Evolutionary conservation across 2,888 invertebrate genomes (phyloP).

Genomic region (Odontomyia ornata): DNA sequence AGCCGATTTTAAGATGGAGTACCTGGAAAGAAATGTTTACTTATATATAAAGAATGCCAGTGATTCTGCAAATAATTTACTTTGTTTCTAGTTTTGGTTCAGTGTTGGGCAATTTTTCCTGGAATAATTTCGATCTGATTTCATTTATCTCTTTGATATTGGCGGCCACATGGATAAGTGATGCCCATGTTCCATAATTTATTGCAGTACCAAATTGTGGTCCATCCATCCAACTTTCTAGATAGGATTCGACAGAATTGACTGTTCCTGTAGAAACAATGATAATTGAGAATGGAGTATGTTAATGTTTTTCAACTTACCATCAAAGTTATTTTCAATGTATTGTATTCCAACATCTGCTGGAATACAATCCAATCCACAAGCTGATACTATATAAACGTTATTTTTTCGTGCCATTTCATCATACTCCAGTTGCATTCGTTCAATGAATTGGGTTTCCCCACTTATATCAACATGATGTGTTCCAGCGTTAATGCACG

Average conservation of each 20-base stretch:
- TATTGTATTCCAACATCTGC: conserved; percentile 86
- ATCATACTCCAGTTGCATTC: conserved; percentile 83
- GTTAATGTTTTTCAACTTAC: conserved; percentile 43
- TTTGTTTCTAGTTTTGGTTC: background rate
- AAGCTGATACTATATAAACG: conserved; percentile 87
- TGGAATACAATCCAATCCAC: conserved; percentile 94
- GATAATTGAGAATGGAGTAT: no score
- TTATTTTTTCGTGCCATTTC: conserved; percentile 77
- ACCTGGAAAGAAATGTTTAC: background rate
- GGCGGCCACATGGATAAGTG: conserved; percentile 80
- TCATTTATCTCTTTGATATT: conserved; percentile 70
- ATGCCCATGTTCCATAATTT: conserved; percentile 91
- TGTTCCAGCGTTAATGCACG: conserved; percentile 82
- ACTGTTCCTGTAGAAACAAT: conserved; percentile 69
- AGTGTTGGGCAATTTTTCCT: conserved; percentile 61
- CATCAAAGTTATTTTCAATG: conserved; percentile 79
- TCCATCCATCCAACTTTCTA: conserved; percentile 63
- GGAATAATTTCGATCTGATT: conserved; percentile 74
- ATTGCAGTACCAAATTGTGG: conserved; percentile 65
- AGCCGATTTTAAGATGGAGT: background rate
- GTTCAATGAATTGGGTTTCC: conserved; percentile 89
- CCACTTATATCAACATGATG: conserved; percentile 94
- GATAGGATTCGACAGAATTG: conserved; percentile 80
- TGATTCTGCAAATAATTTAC: no score
- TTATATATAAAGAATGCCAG: no score